A percentile compares a stretch with the other conserved stretches of the same genome.
Conservation (phyloP, 2,888 invertebrate species). For the Acanthosoma haemorrhoidale region DNA sequence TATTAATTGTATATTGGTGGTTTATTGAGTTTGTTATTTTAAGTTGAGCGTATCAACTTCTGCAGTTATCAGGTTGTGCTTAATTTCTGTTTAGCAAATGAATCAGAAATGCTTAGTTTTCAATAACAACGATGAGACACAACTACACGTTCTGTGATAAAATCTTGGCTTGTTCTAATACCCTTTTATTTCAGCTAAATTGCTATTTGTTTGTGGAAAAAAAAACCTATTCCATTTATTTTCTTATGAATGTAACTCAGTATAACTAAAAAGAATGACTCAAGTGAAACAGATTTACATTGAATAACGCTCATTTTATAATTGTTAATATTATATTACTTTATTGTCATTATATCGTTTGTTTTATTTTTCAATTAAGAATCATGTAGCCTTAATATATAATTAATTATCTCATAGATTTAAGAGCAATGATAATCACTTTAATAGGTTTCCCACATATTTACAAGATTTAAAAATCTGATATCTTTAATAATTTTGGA, state of each 20-base stretch:
- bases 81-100: not conserved
- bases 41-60: too few species aligned
- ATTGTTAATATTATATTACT: constrained; percentile 22
- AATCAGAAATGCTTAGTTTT: not conserved
- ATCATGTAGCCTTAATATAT: constrained; percentile 6
- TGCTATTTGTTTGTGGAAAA: not conserved
- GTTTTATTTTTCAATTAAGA: constrained; percentile 15
- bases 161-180: not conserved
- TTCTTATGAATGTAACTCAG: constrained; percentile 9
- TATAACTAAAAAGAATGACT: constrained; percentile 25
- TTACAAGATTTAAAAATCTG: not conserved
- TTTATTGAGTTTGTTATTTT: not conserved
- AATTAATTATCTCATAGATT: constrained; percentile 28
- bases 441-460: not conserved
- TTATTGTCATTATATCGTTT: constrained; percentile 6
- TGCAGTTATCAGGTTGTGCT: not conserved
- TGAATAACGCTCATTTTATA: constrained; percentile 26
- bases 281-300: constrained; percentile 11
- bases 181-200: constrained; percentile 21
- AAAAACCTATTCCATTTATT: not conserved
- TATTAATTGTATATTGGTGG: not conserved
- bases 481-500: constrained; percentile 6
- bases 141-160: not conserved
- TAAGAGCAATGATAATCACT: constrained; percentile 25
- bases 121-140: not conserved